Conservation (phyloP, 2,888 invertebrate genomes). For the Scaptomyza flava region DNA sequence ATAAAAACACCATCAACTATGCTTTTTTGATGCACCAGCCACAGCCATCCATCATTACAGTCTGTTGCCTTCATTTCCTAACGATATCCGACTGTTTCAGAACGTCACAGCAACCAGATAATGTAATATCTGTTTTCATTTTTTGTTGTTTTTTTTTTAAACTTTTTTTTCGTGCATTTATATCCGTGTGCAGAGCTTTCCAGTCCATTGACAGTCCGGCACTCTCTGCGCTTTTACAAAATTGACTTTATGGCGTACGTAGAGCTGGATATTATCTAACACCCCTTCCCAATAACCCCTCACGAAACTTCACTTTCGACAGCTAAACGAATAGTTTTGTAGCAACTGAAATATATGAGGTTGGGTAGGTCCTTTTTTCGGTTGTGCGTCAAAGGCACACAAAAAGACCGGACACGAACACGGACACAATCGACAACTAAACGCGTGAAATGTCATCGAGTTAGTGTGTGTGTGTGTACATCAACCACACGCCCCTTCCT, state of each 20-base stretch:
- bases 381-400: constrained; percentile 60
- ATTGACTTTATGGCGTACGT: constrained; percentile 69
- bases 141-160: background rate
- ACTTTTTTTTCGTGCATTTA: constrained; percentile 27
- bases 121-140: constrained; percentile 45
- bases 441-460: constrained; percentile 54
- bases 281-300: background rate
- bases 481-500: background rate
- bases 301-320: constrained; percentile 21
- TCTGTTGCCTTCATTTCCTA: constrained; percentile 37
- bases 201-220: constrained; percentile 63
- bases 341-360: constrained; percentile 70
- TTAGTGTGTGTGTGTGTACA: constrained; percentile 20
- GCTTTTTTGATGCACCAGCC: background rate
- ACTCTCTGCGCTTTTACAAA: constrained; percentile 53
- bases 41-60: constrained; percentile 34
- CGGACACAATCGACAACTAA: constrained; percentile 38
- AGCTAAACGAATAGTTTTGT: constrained; percentile 55
- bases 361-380: constrained; percentile 52
- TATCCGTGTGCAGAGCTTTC: constrained; percentile 57
- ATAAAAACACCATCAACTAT: background rate
- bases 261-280: constrained; percentile 34
- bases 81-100: constrained; percentile 37
- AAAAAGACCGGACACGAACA: constrained; percentile 40
- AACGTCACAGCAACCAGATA: constrained; percentile 49